Base-by-base conservation (phyloP, 2,888 invertebrate species). In the Gasteruption jaculator region DNA sequence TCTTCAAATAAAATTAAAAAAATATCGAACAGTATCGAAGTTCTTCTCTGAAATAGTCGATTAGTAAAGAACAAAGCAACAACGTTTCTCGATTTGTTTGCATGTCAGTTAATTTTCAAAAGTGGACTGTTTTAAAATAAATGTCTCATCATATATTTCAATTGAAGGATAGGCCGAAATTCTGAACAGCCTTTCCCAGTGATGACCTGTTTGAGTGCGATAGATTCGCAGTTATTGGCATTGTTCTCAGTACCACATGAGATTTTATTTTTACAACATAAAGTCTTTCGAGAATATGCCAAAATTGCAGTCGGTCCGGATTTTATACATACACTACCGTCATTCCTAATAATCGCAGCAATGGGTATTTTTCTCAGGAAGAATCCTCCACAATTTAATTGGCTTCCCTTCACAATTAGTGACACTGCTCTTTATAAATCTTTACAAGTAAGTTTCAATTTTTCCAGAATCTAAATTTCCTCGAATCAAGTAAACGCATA, bases 241-340 rank as follows among this genome's bases (percentile, higher is more conserved):
- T 50, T 65, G 38, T 27, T 67, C 18, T 56, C 54, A 22, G 53
- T 54, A 8, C 65, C 67, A 1, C 56, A 61, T 21, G 59, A 67
- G 37, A 45, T 67, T 22, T 37, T 65, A 3, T 42, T 57, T 4
- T 48, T 67, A 5, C 59, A 55, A 35, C 65, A 67, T 46, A 55
- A 52, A 11, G 67, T 67, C 16, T 61, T 61, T 40, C 53, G 52
- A 3, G 65, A 67, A 37, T 67, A 67, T 41, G 65, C 58, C 6
- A 67, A 58, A 49, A 53, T 59, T 33, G 62, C 63, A 10, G 56
- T 67, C 3, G 64, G 67, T 2, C 58, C 62, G 1, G 67, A 67
- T 38, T 67, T 67, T 24, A 60, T 65, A 11, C 67, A 67, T 43
- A 67, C 67, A 3, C 44, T 65, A 7, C 67, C 67, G 1, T 63